Base-by-base conservation (phyloP, 2,113 vertebrate genomes). In the Ceyx cyanopectus region DNA sequence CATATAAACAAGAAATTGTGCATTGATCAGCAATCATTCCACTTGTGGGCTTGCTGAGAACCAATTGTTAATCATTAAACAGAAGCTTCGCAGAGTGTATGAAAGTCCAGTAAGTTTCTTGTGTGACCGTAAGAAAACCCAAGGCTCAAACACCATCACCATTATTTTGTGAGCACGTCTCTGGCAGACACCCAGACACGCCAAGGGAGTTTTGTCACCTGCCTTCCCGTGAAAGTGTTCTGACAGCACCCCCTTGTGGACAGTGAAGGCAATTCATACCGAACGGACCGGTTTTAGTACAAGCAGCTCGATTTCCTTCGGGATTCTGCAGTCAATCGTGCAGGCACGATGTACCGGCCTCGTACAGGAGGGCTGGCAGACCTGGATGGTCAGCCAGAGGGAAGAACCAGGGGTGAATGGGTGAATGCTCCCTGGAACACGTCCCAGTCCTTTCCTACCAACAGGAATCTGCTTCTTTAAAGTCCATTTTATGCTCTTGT, bases 241-340 rank as follows among this genome's bases (percentile, higher is more conserved):
- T 57, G 24, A 84, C 15, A 92, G 90, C 83, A 81, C 94, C 86
- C 89, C 56, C 96, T 93, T 95, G 93, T 96, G 95, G 93, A 21
- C 54, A 17, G 9, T 66, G 22, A 37, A 66, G 77, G 92, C 68
- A 94, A 66, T 81, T 90, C 81, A 90, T 24, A 60, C 24, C 4
- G 32, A 81, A 62, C 9, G 6, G 61, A 76, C 3, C 2, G 11
- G 40, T 27, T 70, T 21, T 65, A 51, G 37, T 41, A 54, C 8
- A 73, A 79, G 32, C 0, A 0, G 13, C 19, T 51, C 34, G 34
- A 40, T 68, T 78, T 76, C 34, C 26, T 68, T 29, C 40, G 37
- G 63, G 29, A 68, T 30, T 56, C 29, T 60, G 65, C 19, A 18
- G 41, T 53, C 21, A n/a, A 0, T 34, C 15, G 5, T 4, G 48